Conservation (phyloP, 2,888 invertebrate genomes). For the Mythimna lalbum region DNA sequence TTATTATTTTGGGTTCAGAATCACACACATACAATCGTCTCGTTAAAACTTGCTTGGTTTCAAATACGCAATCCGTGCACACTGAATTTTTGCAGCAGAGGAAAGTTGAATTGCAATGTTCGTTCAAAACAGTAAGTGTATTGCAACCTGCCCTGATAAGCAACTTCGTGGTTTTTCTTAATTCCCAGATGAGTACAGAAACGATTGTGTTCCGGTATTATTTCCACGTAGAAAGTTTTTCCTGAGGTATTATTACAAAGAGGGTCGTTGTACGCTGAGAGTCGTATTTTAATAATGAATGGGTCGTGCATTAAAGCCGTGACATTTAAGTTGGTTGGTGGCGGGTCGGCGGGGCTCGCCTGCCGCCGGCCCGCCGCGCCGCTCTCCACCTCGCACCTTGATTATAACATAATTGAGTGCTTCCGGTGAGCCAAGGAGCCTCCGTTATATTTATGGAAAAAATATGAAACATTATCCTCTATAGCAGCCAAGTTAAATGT, state of each 20-base stretch:
- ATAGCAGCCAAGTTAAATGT: background rate
- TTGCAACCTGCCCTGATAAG: constrained; percentile 20
- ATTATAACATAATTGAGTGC: constrained; percentile 86
- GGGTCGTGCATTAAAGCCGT: constrained; percentile 72
- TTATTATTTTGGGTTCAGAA: constrained; percentile 58
- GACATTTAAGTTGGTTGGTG: constrained; percentile 70
- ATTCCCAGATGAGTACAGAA: constrained; percentile 40
- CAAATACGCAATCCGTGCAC: constrained; percentile 31
- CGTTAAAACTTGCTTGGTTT: constrained; percentile 41
- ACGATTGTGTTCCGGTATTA: constrained; percentile 64
- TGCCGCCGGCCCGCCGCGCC: constrained; percentile 29
- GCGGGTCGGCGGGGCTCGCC: constrained; percentile 36
- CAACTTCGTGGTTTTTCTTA: constrained; percentile 35
- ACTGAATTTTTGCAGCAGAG: constrained; percentile 22
- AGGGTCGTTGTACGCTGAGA: constrained; percentile 61
- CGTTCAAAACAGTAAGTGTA: constrained; percentile 34
- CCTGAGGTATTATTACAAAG: constrained; percentile 62
- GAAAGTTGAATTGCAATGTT: constrained; percentile 32
- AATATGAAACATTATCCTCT: constrained; percentile 38
- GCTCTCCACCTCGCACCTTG: constrained; percentile 71
- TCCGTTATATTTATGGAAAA: constrained; percentile 68
- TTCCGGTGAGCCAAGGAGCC: constrained; percentile 78
- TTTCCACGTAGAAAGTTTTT: constrained; percentile 68
- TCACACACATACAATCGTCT: constrained; percentile 50
- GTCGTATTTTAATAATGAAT: constrained; percentile 76